Conservation (phyloP, 2,888 invertebrate species). For the Cephus spinipes region DNA sequence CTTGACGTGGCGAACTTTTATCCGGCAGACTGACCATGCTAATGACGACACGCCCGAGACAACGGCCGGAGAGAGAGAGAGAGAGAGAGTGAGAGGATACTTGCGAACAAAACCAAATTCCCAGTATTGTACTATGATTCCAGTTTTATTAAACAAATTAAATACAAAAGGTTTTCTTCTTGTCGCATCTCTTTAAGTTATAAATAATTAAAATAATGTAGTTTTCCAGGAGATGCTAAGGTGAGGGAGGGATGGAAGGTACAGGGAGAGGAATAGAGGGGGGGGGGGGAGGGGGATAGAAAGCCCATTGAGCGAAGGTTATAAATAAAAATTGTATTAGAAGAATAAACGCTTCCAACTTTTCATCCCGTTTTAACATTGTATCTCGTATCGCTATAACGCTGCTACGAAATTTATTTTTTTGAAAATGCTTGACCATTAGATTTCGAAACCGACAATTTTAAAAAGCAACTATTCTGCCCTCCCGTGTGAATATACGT, state of each 20-base stretch:
- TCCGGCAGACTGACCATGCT: no score
- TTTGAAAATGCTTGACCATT: no score
- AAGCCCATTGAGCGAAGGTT: constrained; percentile 16
- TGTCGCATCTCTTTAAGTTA: constrained; percentile 43
- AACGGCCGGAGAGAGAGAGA: no score
- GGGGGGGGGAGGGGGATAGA: constrained; percentile 10
- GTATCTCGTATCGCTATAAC: no score
- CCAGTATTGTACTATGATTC: constrained; percentile 59
- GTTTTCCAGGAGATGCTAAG: background rate
- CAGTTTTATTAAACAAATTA: constrained; percentile 65
- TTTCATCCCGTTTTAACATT: no score
- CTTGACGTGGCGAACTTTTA: no score
- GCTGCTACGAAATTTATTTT: no score
- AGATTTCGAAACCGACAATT: no score
- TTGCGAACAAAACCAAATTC: background rate
- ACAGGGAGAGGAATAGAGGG: constrained; percentile 11
- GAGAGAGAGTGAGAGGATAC: no score
- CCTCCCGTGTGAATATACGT: no score
- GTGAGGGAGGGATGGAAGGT: background rate
- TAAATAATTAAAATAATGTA: constrained; percentile 53
- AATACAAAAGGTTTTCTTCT: constrained; percentile 58
- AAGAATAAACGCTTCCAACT: background rate
- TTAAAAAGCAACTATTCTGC: no score
- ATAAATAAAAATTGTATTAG: constrained; percentile 18
- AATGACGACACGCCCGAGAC: no score